These are phyloP conservation scores for Lapara coniferarum DNA, from an alignment of 2,888 invertebrate species.

Conservation along the genomic window DNA sequence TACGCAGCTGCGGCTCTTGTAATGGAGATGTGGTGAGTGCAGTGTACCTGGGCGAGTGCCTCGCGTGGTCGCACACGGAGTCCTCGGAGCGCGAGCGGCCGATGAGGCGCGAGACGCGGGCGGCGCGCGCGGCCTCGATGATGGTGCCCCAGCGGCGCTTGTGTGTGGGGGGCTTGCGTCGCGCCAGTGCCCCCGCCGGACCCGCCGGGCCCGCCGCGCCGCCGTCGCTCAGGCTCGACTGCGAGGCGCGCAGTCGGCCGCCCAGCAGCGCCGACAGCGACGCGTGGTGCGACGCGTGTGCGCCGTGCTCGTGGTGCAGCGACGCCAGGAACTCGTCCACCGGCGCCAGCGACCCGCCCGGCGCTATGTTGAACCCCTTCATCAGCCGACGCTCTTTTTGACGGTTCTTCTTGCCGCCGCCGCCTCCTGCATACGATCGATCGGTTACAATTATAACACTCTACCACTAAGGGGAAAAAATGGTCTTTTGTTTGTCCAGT, in stretches of 20 bases:
- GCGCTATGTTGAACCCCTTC: conserved; percentile 96
- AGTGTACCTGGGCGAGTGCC: conserved; percentile 79
- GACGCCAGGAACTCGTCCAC: conserved; percentile 92
- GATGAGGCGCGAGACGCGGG: conserved; percentile 90
- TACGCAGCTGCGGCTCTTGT: no score
- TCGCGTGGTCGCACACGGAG: conserved; percentile 87
- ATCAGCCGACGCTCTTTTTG: conserved; percentile 96
- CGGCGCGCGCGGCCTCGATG: conserved; percentile 93
- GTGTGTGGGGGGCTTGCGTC: conserved; percentile 82
- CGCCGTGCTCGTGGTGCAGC: conserved; percentile 85
- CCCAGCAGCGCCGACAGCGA: conserved; percentile 88
- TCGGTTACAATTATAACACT: background rate
- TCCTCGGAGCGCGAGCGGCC: conserved; percentile 92
- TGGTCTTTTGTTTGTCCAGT: no score
- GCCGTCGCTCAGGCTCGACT: conserved; percentile 74
- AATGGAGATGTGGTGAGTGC: conserved; percentile 50
- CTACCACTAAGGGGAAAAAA: no score
- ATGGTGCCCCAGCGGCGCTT: conserved; percentile 92
- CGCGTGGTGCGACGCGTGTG: conserved; percentile 72
- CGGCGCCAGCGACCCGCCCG: conserved; percentile 86
- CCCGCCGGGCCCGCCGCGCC: conserved; percentile 33
- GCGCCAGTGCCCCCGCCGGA: conserved; percentile 34
- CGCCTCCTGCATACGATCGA: conserved; percentile 76
- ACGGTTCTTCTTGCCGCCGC: conserved; percentile 96
- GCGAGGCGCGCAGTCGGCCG: conserved; percentile 73